Base-by-base conservation (phyloP, 2,113 vertebrate species). In the Proterorhinus semilunaris region DNA sequence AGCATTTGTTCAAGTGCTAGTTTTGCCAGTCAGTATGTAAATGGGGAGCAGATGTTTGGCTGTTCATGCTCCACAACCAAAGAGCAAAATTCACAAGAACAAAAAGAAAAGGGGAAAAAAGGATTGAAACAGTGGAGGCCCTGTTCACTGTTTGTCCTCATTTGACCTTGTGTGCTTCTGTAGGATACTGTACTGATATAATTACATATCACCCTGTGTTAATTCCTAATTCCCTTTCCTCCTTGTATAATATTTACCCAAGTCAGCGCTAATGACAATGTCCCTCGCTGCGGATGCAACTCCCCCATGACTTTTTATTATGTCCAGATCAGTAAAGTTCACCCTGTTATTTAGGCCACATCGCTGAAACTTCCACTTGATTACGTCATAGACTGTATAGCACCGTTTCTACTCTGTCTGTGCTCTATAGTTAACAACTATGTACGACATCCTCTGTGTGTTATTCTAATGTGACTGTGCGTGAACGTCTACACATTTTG, bases 241-340 rank as follows among this genome's bases (percentile, higher is more conserved):
- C 69, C 66, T 59, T 74, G 43, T 79, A 9, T 81, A 83, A 87
- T 87, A 83, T 91, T 90, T 83, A 85, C 80, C 73, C 76, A 74
- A 83, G 79, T 84, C 82, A 67, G 78, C 71, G 36, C 61, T 89
- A 81, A 88, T 86, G 49, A 82, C 76, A 80, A 80, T 77, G 68
- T 58, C 47, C 5, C 71, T 61, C 43, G 52, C 55, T 69, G 54
- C 42, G 71, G 82, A 87, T 65, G 43, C 72, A 55, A 54, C 53
- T 10, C 70, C 63, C 21, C 55, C 55, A 59, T 61, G 45, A 52
- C 64, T 81, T 58, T 61, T 68, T 21, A 65, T 16, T 49, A 62
- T 66, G 66, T 43, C 44, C 58, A 65, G 53, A 74, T 61, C 58
- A 61, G 58, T 61, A 9, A 83, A 13, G 16, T 59, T 27, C 65